Evolutionary conservation across 2,888 invertebrate genomes (phyloP), one percentile per base, ranked within the genome.

Genomic region (Ellobium chinense): DNA sequence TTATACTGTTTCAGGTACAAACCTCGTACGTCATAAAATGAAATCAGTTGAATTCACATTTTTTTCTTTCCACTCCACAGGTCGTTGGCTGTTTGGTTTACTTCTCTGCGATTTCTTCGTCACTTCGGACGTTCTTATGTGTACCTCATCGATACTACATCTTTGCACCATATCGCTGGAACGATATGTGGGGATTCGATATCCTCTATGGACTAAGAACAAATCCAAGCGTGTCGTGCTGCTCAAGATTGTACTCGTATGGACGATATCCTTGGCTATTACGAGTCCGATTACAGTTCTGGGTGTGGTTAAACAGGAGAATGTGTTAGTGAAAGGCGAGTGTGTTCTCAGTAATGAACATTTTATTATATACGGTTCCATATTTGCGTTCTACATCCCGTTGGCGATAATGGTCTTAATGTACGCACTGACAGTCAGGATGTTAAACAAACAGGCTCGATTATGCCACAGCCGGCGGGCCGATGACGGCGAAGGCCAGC

Each of bases 361-460:
- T 78, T 94, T 93, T 87, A 91, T 97, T 93, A 95, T 97, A 81
- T 97, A 97, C 88, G 99, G 98, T 56, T 98, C 98, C 78, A 96
- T 98, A 89, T 96, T 98, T 88, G 97, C 98, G 87, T 99, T 99
- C 94, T 98, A 98, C 94, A 97, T 99, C 84, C 99, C 99, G 0
- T 94, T 99, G 85, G 95, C 96, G 63, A 98, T 99, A 86, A 99
- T 99, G 98, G 94, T 98, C 91, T 94, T 97, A 82, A 98, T 98
- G n/a, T 99, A 98, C 91, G 96, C 97, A 5, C 94, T 98, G 87
- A 99, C 99, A 0, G 97, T 98, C 27, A 95, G 96, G 80, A 94
- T 98, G 37, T 94, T 99, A 89, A 97, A 97, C 58, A 94, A 96
- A 82, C 97, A 98, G 93, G 91, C 92, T 18, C 88, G 90, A 66